Percentiles rank a stretch among this genome's conserved stretches.
Conservation (phyloP, 2,888 invertebrate genomes). For the Cylindroiulus punctatus region DNA sequence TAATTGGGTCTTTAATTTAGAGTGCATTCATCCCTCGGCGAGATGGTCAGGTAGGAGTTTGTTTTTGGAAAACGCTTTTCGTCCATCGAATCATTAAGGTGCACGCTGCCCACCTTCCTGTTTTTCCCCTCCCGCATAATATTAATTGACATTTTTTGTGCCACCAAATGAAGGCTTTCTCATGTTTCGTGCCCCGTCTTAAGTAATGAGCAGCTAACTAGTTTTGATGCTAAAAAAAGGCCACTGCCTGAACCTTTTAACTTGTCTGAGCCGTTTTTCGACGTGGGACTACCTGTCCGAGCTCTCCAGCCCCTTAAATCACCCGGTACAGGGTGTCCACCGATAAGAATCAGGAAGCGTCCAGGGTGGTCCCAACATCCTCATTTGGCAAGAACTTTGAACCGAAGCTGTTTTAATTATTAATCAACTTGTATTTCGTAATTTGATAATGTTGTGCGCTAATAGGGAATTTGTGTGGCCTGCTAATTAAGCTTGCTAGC, state of each 20-base stretch:
- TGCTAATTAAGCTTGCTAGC: not conserved
- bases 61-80: slow-evolving; percentile 16
- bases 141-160: slow-evolving; percentile 43
- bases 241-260: slow-evolving; percentile 42
- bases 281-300: slow-evolving; percentile 26
- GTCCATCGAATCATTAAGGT: slow-evolving; percentile 36
- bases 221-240: slow-evolving; percentile 28
- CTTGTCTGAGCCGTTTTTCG: not conserved
- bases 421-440: slow-evolving; percentile 39
- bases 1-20: slow-evolving; percentile 42
- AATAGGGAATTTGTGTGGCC: slow-evolving; percentile 33
- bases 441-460: slow-evolving; percentile 43
- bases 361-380: slow-evolving; percentile 31
- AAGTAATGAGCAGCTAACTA: slow-evolving; percentile 43
- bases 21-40: slow-evolving; percentile 8
- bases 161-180: slow-evolving; percentile 29
- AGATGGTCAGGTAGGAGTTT: not conserved
- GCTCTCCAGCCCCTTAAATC: not conserved
- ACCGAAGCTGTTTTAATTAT: slow-evolving; percentile 42
- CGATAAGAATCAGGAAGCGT: slow-evolving; percentile 39
- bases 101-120: slow-evolving; percentile 28
- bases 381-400: slow-evolving; percentile 35
- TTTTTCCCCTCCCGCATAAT: slow-evolving; percentile 40
- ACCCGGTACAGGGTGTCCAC: not conserved
- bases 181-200: slow-evolving; percentile 36